Evolutionary conservation across 2,888 invertebrate species (phyloP).

Genomic region (Alcis repandata): DNA sequence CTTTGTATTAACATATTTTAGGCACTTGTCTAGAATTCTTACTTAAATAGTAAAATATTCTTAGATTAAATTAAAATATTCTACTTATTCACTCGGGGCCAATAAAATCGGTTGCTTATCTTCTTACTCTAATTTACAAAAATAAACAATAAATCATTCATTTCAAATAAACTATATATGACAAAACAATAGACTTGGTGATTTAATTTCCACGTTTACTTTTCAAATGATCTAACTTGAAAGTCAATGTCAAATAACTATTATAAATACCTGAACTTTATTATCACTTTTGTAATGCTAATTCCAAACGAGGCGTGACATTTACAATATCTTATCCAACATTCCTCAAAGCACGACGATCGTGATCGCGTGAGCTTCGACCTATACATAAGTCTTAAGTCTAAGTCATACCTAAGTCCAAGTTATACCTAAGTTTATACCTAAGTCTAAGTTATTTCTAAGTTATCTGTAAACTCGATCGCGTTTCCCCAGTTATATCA

Average conservation of each 20-base stretch:
- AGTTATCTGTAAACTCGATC: constrained; percentile 54
- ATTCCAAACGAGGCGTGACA: constrained; percentile 31
- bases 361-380: constrained; percentile 64
- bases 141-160: not conserved
- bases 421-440: constrained; percentile 32
- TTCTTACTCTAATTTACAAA: no score
- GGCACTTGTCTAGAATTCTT: no score
- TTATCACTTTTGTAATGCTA: constrained; percentile 33
- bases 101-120: no score
- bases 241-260: constrained; percentile 34
- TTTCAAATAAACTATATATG: not conserved
- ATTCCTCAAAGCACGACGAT: constrained; percentile 47
- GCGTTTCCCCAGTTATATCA: constrained; percentile 59
- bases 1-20: no score
- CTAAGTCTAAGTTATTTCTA: constrained; percentile 34
- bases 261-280: constrained; percentile 41
- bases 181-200: constrained; percentile 11
- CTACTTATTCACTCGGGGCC: no score
- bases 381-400: constrained; percentile 10
- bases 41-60: no score
- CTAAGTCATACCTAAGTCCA: constrained; percentile 4
- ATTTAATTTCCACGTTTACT: constrained; percentile 30
- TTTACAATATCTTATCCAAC: constrained; percentile 48
- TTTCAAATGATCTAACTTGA: constrained; percentile 32
- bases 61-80: no score